phyloP scores from a whole-genome alignment of 2,888 invertebrate species.

The Drosophila colorata region DNA sequence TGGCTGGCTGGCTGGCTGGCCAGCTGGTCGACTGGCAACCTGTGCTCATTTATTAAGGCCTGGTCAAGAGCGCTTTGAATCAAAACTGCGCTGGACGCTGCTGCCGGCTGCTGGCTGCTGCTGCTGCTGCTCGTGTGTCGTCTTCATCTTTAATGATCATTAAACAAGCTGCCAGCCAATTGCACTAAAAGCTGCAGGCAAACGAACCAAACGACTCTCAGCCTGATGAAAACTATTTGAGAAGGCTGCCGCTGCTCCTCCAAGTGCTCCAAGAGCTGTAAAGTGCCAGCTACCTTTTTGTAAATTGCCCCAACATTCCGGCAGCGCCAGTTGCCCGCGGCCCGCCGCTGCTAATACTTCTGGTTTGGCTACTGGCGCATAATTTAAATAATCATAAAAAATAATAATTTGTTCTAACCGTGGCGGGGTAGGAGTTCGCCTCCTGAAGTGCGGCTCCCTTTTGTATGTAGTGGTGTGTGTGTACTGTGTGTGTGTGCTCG shows the following conservation, averaged over 20 bases:
- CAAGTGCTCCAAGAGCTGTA: slow-evolving; percentile 59
- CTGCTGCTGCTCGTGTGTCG: slow-evolving; percentile 63
- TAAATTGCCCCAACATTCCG: slow-evolving; percentile 75
- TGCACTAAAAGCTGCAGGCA: slow-evolving; percentile 78
- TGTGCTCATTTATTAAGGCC: slow-evolving; percentile 79
- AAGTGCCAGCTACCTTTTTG: slow-evolving; percentile 70
- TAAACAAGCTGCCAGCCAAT: slow-evolving; percentile 78
- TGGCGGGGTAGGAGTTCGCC: not conserved
- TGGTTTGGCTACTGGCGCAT: slow-evolving; percentile 63
- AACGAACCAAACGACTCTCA: slow-evolving; percentile 53
- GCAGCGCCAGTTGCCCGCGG: slow-evolving; percentile 26
- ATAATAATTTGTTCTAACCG: slow-evolving; percentile 77
- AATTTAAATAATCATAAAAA: slow-evolving; percentile 81
- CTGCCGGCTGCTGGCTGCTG: slow-evolving; percentile 14
- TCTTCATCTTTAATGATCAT: slow-evolving; percentile 80
- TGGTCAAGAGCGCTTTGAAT: slow-evolving; percentile 81
- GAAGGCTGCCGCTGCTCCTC: slow-evolving; percentile 38
- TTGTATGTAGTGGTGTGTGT: too few relatives aligned
- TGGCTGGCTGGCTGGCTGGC: slow-evolving; percentile 8
- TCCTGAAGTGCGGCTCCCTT: slow-evolving; percentile 24
- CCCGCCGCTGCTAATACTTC: slow-evolving; percentile 44
- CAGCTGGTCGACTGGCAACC: slow-evolving; percentile 40
- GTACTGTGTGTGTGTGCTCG: slow-evolving; percentile 10
- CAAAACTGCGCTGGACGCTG: slow-evolving; percentile 56
- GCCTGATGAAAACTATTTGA: slow-evolving; percentile 80